Conservation (phyloP, 2,113 vertebrate genomes). For the Phyllostomus hastatus region DNA sequence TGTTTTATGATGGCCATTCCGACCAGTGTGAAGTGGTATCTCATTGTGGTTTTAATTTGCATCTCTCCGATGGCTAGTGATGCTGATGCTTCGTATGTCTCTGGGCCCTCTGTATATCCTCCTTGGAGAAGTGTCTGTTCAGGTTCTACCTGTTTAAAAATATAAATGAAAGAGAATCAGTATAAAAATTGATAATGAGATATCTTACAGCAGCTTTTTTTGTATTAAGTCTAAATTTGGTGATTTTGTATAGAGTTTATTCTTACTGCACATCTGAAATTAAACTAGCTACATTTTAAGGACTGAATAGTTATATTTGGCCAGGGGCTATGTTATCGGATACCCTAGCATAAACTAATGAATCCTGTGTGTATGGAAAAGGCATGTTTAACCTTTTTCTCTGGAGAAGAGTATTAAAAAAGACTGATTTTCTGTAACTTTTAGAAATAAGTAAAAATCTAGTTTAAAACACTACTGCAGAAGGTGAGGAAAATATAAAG, state of each 20-base stretch:
- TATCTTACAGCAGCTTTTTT: neutral
- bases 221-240: neutral
- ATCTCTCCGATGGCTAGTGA: too few species aligned
- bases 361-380: neutral
- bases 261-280: neutral
- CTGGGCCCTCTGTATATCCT: too few species aligned
- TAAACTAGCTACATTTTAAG: neutral
- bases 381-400: neutral
- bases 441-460: neutral
- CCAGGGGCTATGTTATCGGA: neutral
- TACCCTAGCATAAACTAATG: neutral
- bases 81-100: too few species aligned
- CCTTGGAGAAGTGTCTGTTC: too few species aligned
- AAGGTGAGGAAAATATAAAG: neutral
- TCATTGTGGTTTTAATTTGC: too few species aligned
- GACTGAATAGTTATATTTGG: neutral
- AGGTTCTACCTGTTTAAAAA: neutral
- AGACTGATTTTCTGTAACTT: slow-evolving; percentile 3
- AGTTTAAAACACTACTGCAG: neutral
- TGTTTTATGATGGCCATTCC: too few species aligned
- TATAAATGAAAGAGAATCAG: neutral
- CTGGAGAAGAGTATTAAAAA: neutral
- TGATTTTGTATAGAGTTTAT: neutral
- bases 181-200: neutral
- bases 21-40: too few species aligned